Conservation (phyloP, 2,113 vertebrate genomes). For the Myiopsitta monachus region DNA sequence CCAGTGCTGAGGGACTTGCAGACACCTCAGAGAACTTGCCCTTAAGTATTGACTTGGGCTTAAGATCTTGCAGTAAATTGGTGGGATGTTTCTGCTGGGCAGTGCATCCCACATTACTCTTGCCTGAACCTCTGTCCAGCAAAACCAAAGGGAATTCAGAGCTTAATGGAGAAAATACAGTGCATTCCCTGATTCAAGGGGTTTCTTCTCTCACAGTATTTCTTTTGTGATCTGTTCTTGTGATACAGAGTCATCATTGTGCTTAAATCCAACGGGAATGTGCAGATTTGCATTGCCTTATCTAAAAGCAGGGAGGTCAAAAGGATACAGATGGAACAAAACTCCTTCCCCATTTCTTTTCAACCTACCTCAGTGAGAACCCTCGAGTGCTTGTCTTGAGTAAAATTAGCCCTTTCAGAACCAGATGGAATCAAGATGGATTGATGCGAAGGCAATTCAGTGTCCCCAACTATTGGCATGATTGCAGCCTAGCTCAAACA, state of each 20-base stretch:
- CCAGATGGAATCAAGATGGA: not conserved
- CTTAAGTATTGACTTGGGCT: not conserved
- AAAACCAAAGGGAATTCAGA: not conserved
- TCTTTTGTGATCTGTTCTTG: not conserved
- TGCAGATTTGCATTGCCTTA: not conserved
- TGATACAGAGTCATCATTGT: not conserved
- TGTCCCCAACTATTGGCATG: accelerated
- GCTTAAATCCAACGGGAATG: not conserved
- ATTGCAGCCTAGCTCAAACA: not conserved
- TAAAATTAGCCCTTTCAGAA: not conserved
- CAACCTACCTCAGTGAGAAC: accelerated
- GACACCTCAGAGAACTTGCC: not conserved
- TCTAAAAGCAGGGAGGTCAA: not conserved
- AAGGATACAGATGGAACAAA: not conserved
- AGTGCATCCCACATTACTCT: not conserved
- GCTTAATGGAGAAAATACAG: not conserved
- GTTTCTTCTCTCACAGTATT: not conserved
- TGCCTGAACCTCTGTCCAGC: not conserved
- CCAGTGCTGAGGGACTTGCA: not conserved
- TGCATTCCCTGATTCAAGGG: accelerated
- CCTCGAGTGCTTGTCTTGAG: not conserved
- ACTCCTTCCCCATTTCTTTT: not conserved
- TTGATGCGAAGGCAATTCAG: not conserved
- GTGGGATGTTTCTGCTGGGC: not conserved
- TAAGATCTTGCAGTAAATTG: not conserved